Conservation (phyloP, 2,113 vertebrate genomes). For the Prochilodus magdalenae region DNA sequence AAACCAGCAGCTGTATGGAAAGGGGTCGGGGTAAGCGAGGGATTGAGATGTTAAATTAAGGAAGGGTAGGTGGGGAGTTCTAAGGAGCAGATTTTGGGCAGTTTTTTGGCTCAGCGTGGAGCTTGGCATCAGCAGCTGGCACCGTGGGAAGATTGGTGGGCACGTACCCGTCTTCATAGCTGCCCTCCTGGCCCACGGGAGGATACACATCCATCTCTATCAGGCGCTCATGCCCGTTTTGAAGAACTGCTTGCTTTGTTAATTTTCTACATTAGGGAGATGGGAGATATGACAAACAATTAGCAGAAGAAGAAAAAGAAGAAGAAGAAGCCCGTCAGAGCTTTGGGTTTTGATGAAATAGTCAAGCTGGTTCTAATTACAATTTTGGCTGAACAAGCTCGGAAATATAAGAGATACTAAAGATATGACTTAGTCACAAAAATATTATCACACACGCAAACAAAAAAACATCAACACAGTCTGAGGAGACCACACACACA, state of each 20-base stretch:
- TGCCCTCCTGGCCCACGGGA: slow-evolving; percentile 79
- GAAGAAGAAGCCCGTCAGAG: slow-evolving; percentile 20
- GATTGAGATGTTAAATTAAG: neutral
- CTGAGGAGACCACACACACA: slow-evolving; percentile 4
- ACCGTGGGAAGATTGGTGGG: slow-evolving; percentile 75
- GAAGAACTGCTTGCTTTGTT: slow-evolving; percentile 83
- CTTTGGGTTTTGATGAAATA: slow-evolving; percentile 25
- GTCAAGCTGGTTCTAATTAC: slow-evolving; percentile 47
- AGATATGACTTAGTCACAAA: slow-evolving; percentile 37
- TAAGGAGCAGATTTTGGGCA: neutral
- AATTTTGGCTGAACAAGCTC: slow-evolving; percentile 16
- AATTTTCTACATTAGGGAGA: slow-evolving; percentile 79
- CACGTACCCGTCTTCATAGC: slow-evolving; percentile 80
- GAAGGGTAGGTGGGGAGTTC: neutral
- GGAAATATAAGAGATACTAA: slow-evolving; percentile 31
- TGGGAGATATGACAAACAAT: slow-evolving; percentile 59
- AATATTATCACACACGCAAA: slow-evolving; percentile 22
- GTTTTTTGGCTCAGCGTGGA: slow-evolving; percentile 30
- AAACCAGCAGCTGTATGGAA: neutral
- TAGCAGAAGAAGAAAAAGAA: slow-evolving; percentile 42
- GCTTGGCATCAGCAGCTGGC: slow-evolving; percentile 58
- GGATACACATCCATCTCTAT: slow-evolving; percentile 85
- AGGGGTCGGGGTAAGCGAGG: neutral
- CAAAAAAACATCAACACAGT: neutral
- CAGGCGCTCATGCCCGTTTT: slow-evolving; percentile 82